phyloP scores from a whole-genome alignment of 2,888 invertebrate species.

The Xanthorhoe designata region DNA sequence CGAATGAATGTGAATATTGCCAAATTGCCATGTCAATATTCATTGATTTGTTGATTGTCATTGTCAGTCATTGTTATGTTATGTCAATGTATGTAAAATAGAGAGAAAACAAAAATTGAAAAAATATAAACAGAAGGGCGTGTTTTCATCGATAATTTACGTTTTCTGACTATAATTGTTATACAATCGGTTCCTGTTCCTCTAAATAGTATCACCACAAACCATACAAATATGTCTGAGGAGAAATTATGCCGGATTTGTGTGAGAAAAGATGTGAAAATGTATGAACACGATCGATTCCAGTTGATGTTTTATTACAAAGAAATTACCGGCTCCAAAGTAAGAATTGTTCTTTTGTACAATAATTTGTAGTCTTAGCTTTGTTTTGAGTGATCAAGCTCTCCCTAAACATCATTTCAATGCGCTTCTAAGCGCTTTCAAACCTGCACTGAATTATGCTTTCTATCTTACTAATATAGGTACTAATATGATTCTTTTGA shows the following conservation, averaged over 20 bases:
- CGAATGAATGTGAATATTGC: not conserved
- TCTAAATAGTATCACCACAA: not conserved
- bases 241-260: conserved; percentile 70
- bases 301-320: conserved; percentile 68
- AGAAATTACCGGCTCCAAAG: conserved; percentile 66
- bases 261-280: conserved; percentile 61
- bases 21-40: too few species aligned
- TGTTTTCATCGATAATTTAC: not conserved
- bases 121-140: not conserved
- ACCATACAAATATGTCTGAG: conserved; percentile 50
- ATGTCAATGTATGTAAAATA: not conserved
- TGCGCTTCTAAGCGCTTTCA: too few species aligned
- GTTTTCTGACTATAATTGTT: not conserved
- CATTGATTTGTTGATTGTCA: not conserved
- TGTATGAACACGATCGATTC: conserved; percentile 60
- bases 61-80: not conserved
- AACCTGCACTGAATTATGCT: too few species aligned
- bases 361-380: not conserved
- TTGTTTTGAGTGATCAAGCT: not conserved
- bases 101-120: not conserved
- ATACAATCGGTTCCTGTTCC: not conserved
- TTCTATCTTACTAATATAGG: too few species aligned
- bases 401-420: not conserved
- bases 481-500: too few species aligned
- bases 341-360: conserved; percentile 45